Conservation (phyloP, 2,888 invertebrate species). For the Tachina grossa region DNA sequence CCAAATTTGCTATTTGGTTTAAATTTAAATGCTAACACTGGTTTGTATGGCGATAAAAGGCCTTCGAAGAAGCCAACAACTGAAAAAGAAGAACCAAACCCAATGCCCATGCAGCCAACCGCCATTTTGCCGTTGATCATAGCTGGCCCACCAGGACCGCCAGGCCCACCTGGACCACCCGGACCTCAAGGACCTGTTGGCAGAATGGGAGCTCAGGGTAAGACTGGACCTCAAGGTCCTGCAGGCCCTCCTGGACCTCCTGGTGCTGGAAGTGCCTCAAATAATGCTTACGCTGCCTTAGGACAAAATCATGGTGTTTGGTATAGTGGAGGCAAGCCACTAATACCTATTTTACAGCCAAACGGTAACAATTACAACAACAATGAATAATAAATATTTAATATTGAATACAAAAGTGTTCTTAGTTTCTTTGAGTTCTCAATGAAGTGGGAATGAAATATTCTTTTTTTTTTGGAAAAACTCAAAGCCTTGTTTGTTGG, state of each 20-base stretch:
- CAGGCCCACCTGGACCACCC: conserved; percentile 71
- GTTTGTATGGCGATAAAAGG: conserved; percentile 66
- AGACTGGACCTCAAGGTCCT: conserved; percentile 65
- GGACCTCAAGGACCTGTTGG: conserved; percentile 67
- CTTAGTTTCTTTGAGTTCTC: neutral
- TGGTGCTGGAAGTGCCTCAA: conserved; percentile 34
- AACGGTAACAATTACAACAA: conserved; percentile 45
- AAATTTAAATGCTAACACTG: conserved; percentile 77
- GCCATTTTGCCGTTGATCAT: conserved; percentile 68
- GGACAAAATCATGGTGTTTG: conserved; percentile 69
- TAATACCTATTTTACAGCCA: conserved; percentile 50
- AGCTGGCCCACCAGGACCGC: conserved; percentile 72
- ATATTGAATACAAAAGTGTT: neutral
- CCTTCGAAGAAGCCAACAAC: conserved; percentile 52
- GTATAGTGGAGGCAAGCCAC: conserved; percentile 67
- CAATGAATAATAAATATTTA: conserved; percentile 49
- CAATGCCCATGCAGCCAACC: conserved; percentile 50
- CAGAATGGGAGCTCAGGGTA: conserved; percentile 64
- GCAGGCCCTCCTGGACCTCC: conserved; percentile 64
- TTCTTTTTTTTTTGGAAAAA: no score
- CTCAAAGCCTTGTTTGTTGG: no score
- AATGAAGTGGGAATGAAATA: neutral
- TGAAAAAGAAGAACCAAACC: conserved; percentile 55
- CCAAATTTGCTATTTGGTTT: conserved; percentile 76
- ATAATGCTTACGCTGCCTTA: conserved; percentile 46